phyloP scores from a whole-genome alignment of 1,140 invertebrate genomes.

The Probaryconus sp. region DNA sequence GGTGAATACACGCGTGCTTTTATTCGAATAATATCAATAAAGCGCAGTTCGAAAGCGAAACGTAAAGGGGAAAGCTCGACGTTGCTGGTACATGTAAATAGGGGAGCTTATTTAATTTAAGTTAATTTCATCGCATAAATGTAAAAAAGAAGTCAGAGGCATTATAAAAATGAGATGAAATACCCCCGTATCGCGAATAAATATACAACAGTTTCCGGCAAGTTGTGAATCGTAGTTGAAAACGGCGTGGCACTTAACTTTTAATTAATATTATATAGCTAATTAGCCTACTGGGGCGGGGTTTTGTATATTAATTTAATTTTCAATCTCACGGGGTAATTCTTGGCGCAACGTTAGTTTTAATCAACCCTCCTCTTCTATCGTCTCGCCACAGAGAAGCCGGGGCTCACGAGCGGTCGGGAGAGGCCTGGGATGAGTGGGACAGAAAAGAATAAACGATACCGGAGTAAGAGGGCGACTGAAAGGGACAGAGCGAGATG shows the following conservation, averaged over 20 bases:
- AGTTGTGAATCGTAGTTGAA: conserved; percentile 62
- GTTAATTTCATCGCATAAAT: conserved; percentile 10
- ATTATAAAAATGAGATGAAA: conserved; percentile 42
- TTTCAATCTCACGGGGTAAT: conserved; percentile 79
- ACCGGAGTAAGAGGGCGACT: conserved; percentile 19
- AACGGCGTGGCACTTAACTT: conserved; percentile 72
- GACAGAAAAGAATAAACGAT: conserved; percentile 50
- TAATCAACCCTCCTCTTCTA: conserved; percentile 75
- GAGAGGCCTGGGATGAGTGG: conserved; percentile 44
- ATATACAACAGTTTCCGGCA: conserved; percentile 35
- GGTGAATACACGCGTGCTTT: too few relatives aligned
- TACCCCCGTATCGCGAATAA: conserved; percentile 43
- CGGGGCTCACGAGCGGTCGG: conserved; percentile 24
- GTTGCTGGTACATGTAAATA: not conserved
- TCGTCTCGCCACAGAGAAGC: conserved; percentile 61
- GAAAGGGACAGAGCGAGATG: conserved; percentile 37
- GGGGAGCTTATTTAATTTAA: conserved; percentile 24
- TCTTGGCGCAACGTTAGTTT: conserved; percentile 78
- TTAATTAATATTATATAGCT: conserved; percentile 79
- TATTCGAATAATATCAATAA: too few relatives aligned
- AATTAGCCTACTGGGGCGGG: conserved; percentile 74
- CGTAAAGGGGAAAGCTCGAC: too few relatives aligned
- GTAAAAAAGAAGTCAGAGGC: conserved; percentile 4
- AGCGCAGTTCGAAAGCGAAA: too few relatives aligned
- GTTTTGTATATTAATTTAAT: conserved; percentile 80